phyloP scores from a whole-genome alignment of 2,888 invertebrate genomes.

The Rhimphoctona megacephalus region DNA sequence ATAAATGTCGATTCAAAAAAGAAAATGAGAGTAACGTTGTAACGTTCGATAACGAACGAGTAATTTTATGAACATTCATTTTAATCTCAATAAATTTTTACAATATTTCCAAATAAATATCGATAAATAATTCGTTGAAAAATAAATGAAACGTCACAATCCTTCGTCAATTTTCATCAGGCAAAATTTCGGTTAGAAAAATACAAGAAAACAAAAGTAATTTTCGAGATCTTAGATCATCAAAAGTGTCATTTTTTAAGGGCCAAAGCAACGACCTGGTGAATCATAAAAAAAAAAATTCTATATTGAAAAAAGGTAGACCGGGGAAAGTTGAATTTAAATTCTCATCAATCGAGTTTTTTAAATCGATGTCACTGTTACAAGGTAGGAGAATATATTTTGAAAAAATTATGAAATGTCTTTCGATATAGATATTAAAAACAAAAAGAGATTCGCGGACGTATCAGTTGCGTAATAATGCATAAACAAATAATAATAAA shows the following conservation, averaged over 20 bases:
- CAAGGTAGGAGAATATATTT: neutral
- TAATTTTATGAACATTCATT: neutral
- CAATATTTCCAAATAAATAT: neutral
- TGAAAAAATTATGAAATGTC: neutral
- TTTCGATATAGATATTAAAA: neutral
- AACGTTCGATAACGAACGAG: neutral
- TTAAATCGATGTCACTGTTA: neutral
- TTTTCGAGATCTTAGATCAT: neutral
- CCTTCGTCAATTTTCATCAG: neutral
- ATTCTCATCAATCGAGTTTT: conserved; percentile 7
- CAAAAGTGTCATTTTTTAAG: neutral
- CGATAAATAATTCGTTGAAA: neutral
- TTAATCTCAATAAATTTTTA: no score
- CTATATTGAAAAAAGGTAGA: neutral
- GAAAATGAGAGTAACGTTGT: neutral
- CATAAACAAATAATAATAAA: conserved; percentile 1
- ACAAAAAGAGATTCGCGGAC: neutral
- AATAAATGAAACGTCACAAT: neutral
- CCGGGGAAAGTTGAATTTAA: conserved; percentile 10
- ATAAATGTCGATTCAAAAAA: neutral
- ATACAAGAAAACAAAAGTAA: neutral
- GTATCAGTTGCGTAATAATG: neutral
- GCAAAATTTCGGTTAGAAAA: neutral
- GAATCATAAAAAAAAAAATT: neutral
- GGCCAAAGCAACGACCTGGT: neutral